Conservation (phyloP, 37 sponge, comb jelly and placozoan species). For the Cladorhizidae sp. region DNA sequence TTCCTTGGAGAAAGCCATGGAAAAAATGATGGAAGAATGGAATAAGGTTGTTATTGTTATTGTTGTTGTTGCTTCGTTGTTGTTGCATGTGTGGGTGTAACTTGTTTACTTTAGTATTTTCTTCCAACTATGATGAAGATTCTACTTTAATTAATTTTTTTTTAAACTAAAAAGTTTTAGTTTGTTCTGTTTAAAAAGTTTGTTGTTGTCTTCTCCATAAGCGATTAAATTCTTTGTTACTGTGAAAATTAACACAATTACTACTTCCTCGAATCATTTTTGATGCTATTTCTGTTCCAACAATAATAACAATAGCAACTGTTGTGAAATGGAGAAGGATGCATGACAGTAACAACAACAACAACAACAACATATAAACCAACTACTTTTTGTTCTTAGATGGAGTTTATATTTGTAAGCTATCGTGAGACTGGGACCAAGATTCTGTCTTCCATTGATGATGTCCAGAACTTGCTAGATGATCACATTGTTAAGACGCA, state of each 20-base stretch:
- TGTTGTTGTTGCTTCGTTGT: too few relatives aligned
- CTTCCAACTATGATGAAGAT: neutral
- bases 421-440: conserved; percentile 98
- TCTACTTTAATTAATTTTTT: conserved; percentile 9
- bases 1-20: conserved; percentile 98
- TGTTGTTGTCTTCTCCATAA: neutral
- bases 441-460: conserved; percentile 95
- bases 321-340: too few relatives aligned
- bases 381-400: conserved; percentile 29
- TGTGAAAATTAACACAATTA: too few relatives aligned
- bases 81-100: too few relatives aligned
- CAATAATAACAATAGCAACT: too few relatives aligned
- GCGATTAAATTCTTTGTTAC: too few relatives aligned
- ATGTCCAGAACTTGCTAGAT: conserved; percentile 96
- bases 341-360: neutral
- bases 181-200: too few relatives aligned
- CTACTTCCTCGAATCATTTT: neutral
- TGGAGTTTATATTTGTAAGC: conserved; percentile 83
- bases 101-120: too few relatives aligned
- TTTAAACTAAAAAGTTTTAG: neutral
- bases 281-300: neutral
- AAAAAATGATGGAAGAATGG: conserved; percentile 97
- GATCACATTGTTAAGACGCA: conserved; percentile 99
- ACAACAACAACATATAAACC: neutral
- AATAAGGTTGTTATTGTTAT: conserved; percentile 69